These are phyloP conservation scores for Urocolius indicus DNA, from an alignment of 2,113 vertebrate species.

Conservation along the genomic window DNA sequence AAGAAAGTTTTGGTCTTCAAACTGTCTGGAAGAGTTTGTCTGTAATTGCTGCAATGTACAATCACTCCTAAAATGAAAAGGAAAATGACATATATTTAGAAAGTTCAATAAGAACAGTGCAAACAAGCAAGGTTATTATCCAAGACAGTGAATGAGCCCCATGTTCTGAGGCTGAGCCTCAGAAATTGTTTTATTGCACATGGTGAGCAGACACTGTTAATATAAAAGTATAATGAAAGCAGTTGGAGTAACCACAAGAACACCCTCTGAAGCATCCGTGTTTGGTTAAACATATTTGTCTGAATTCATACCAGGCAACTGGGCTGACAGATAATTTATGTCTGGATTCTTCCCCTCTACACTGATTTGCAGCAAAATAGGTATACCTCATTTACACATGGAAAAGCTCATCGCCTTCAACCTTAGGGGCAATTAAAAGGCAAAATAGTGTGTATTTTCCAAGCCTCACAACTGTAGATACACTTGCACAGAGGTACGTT, in stretches of 20 bases:
- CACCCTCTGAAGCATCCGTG: constrained; percentile 29
- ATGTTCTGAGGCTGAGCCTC: constrained; percentile 48
- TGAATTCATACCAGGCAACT: constrained; percentile 51
- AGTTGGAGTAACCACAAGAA: constrained; percentile 55
- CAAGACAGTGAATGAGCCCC: constrained; percentile 29
- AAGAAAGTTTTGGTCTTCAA: constrained; percentile 75
- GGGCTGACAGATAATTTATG: constrained; percentile 40
- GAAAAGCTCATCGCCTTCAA: background rate
- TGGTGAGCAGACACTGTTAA: constrained; percentile 63
- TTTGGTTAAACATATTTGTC: constrained; percentile 51
- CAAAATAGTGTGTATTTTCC: background rate
- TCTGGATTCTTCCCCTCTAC: background rate
- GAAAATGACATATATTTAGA: constrained; percentile 74
- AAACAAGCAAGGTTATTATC: constrained; percentile 65
- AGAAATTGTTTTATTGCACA: constrained; percentile 61
- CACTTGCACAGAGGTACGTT: background rate
- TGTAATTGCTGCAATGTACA: constrained; percentile 75
- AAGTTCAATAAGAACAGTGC: constrained; percentile 70
- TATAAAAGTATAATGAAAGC: constrained; percentile 54
- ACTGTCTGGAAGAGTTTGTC: constrained; percentile 74
- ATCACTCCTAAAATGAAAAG: constrained; percentile 68
- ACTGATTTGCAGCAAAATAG: background rate
- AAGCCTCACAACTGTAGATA: background rate
- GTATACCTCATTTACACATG: background rate
- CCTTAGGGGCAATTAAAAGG: background rate